Evolutionary conservation across 2,888 invertebrate species (phyloP), one percentile per base, ranked within the genome.

Genomic region (Conistra vaccinii): DNA sequence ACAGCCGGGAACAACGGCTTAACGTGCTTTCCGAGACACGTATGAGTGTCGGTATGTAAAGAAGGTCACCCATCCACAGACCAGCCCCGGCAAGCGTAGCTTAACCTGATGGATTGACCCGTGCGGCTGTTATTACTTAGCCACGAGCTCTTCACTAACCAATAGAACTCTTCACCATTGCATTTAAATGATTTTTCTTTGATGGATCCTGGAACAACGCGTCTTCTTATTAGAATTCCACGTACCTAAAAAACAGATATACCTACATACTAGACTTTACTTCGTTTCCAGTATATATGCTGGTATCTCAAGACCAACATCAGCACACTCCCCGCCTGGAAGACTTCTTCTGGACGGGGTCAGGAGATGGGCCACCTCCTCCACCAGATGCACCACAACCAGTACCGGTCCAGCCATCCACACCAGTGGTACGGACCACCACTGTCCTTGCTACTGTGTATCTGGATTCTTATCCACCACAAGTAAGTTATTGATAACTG

Each of bases 261-360:
- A 39, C 12, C 20, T 26, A 39, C 12, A n/a, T 29, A 29, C 14
- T n/a, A 26, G 6, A 51, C 14, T n/a, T 53, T 29, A 2, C 10
- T 53, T 7, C 29, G 2, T 62, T 42, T 58, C 0, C 90, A 96
- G 96, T 95, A 82, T 94, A 93, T 84, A 91, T 95, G 92, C 82
- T 95, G 86, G 93, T 95, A 55, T 95, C 95, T 3, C 92, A 93
- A 20, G 94, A 95, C 78, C 95, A 95, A 81, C 95, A 96, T 60
- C 92, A 94, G 45, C 91, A 84, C 23, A 96, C 96, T n/a, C 96
- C 96, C 29, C 97, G 97, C 61, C 94, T 98, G 74, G 98, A 98
- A 89, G 98, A 98, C 92, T 99, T 98, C 94, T 98, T 99, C 93
- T 98, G 98, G 98, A 98, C 98, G 0, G 98, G 98, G 0, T 98